Percentiles rank a stretch among this genome's conserved stretches.
phyloP scores from a whole-genome alignment of 2,888 invertebrate species.

The Penaeus monodon region DNA sequence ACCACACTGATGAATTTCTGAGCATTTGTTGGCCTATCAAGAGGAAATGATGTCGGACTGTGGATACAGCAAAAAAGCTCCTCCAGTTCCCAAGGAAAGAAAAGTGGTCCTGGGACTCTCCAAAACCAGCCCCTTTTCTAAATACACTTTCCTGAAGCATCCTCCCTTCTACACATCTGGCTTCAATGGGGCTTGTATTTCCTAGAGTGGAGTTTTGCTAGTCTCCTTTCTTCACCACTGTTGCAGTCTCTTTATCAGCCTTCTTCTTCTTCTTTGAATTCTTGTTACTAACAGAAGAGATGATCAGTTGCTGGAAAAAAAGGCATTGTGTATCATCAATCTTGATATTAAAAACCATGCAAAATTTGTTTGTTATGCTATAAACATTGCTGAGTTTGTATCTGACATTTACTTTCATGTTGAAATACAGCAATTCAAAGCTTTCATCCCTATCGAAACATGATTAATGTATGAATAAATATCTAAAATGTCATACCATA shows the following conservation, averaged over 20 bases:
- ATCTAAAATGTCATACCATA: too few relatives aligned
- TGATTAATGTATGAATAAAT: too few relatives aligned
- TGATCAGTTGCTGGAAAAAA: conserved; percentile 43
- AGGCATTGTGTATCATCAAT: not conserved
- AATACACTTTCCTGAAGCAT: conserved; percentile 24
- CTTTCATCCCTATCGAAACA: too few relatives aligned
- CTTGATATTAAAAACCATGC: not conserved
- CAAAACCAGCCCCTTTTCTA: conserved; percentile 1
- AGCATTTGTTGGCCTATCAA: too few relatives aligned
- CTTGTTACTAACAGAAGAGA: conserved; percentile 49
- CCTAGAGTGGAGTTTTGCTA: conserved; percentile 16
- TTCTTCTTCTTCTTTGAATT: conserved; percentile 56
- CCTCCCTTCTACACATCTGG: conserved; percentile 33
- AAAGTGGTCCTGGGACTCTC: too few relatives aligned
- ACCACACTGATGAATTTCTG: too few relatives aligned
- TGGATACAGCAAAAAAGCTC: too few relatives aligned
- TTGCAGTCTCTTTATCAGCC: conserved; percentile 49
- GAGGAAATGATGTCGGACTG: too few relatives aligned
- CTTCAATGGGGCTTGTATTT: conserved; percentile 32
- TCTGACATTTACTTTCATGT: too few relatives aligned
- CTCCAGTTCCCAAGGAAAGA: too few relatives aligned
- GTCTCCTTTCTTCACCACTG: conserved; percentile 44
- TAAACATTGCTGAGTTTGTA: too few relatives aligned
- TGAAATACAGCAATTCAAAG: too few relatives aligned
- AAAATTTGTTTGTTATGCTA: not conserved